Evolutionary conservation across 2,113 vertebrate genomes (phyloP).

Genomic region (Eonycteris spelaea): DNA sequence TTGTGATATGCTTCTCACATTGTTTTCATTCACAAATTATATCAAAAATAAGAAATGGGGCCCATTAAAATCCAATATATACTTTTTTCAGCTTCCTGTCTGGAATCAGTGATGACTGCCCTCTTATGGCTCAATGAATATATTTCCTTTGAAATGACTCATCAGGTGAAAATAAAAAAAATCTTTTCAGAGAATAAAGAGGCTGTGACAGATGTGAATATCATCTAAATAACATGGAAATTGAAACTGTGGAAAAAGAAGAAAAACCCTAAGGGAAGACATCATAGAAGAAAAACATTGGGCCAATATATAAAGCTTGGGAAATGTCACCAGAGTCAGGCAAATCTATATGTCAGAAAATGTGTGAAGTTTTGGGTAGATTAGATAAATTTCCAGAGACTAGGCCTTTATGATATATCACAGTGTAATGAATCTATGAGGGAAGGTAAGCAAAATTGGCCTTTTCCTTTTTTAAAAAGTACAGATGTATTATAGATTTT

Average conservation of each 20-base stretch:
- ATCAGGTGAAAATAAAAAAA: not conserved
- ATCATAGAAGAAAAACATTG: not conserved
- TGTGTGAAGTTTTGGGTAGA: not conserved
- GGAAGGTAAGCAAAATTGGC: not conserved
- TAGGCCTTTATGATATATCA: not conserved
- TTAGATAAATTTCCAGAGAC: not conserved
- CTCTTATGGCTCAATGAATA: not conserved
- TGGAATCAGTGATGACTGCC: not conserved
- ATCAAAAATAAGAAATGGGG: not conserved
- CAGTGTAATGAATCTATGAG: not conserved
- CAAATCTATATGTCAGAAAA: not conserved
- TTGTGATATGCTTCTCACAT: slow-evolving; percentile 70
- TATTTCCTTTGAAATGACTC: not conserved
- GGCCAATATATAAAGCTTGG: not conserved
- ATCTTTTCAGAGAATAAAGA: not conserved
- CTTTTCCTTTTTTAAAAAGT: not conserved
- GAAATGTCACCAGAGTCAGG: not conserved
- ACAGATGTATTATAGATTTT: not conserved
- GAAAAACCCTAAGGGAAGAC: not conserved
- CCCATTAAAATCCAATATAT: slow-evolving; percentile 26
- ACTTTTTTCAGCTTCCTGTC: slow-evolving; percentile 63
- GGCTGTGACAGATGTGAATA: not conserved
- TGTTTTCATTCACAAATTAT: slow-evolving; percentile 66
- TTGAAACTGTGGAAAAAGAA: not conserved
- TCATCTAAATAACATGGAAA: not conserved